These are phyloP conservation scores for Endotricha flammealis DNA, from an alignment of 2,888 invertebrate species.

Conservation along the genomic window DNA sequence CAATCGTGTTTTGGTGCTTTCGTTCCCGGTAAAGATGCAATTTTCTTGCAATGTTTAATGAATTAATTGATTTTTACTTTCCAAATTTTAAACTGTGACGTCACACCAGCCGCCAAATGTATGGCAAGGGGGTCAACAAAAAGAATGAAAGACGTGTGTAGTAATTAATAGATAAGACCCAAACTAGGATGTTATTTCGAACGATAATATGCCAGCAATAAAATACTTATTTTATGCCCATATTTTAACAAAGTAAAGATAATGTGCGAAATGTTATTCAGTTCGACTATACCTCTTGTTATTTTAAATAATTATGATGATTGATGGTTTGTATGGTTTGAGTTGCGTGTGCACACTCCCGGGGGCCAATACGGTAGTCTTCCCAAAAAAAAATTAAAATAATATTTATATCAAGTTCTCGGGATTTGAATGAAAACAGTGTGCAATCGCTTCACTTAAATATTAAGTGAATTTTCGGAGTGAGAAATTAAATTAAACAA, in stretches of 20 bases:
- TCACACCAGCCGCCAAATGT: too few relatives aligned
- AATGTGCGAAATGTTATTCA: not conserved
- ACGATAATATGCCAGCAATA: too few relatives aligned
- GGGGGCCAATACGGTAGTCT: conserved; percentile 57
- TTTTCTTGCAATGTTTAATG: too few relatives aligned
- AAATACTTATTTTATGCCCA: not conserved
- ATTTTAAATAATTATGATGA: conserved; percentile 15
- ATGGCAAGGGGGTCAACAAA: too few relatives aligned
- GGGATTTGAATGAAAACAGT: conserved; percentile 12
- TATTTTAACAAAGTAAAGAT: not conserved
- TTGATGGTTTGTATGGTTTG: conserved; percentile 10
- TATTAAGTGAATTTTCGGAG: conserved; percentile 1
- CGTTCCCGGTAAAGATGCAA: too few relatives aligned
- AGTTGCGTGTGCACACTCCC: conserved; percentile 29
- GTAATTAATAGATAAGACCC: too few relatives aligned
- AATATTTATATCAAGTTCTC: conserved; percentile 13
- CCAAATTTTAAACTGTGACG: too few relatives aligned
- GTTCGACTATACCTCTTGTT: conserved; percentile 10
- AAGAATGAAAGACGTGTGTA: too few relatives aligned
- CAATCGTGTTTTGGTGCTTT: too few relatives aligned
- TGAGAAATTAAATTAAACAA: not conserved
- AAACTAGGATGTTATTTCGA: too few relatives aligned
- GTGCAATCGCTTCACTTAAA: not conserved
- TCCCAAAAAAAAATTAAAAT: conserved; percentile 36
- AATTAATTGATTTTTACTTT: too few relatives aligned